Conservation (phyloP, 1,140 invertebrate species). For the Adelges cooleyi region DNA sequence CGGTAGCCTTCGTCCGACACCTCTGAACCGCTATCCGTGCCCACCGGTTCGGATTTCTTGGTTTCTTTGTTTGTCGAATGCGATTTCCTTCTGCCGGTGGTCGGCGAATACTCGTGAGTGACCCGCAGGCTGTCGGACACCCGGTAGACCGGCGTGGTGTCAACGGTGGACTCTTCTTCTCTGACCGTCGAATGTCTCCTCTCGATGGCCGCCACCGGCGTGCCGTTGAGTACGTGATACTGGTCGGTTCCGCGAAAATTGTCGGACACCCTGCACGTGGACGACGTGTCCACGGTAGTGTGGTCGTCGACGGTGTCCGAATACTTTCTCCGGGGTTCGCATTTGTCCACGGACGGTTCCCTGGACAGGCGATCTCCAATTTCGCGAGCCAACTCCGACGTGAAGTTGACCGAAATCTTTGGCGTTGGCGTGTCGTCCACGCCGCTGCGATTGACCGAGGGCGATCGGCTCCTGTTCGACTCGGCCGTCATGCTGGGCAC, state of each 20-base stretch:
- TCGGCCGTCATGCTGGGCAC: background rate
- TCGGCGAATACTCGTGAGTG: background rate
- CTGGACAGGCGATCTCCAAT: background rate
- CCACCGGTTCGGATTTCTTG: conserved; percentile 25
- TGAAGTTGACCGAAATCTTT: conserved; percentile 9
- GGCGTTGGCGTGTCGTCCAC: conserved; percentile 19
- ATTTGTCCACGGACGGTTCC: background rate
- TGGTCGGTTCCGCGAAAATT: conserved; percentile 30
- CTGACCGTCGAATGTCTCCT: background rate
- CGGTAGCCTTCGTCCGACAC: conserved; percentile 78
- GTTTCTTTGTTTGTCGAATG: background rate
- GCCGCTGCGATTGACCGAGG: background rate
- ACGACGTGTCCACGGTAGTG: conserved; percentile 26
- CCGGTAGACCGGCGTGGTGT: conserved; percentile 31
- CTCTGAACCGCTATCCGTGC: conserved; percentile 69
- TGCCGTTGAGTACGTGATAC: conserved; percentile 19
- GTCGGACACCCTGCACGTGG: conserved; percentile 31
- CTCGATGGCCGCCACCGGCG: conserved; percentile 1
- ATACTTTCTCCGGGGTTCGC: background rate
- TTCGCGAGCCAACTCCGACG: background rate
- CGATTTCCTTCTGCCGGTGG: background rate
- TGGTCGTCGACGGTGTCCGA: background rate
- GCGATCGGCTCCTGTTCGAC: conserved; percentile 21
- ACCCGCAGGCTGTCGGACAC: conserved; percentile 32
- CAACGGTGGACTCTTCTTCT: conserved; percentile 30